Evolutionary conservation across 2,797 vertebrate species (phyloP), one percentile per base, ranked within the genome.

Genomic region (Tapirus indicus): DNA sequence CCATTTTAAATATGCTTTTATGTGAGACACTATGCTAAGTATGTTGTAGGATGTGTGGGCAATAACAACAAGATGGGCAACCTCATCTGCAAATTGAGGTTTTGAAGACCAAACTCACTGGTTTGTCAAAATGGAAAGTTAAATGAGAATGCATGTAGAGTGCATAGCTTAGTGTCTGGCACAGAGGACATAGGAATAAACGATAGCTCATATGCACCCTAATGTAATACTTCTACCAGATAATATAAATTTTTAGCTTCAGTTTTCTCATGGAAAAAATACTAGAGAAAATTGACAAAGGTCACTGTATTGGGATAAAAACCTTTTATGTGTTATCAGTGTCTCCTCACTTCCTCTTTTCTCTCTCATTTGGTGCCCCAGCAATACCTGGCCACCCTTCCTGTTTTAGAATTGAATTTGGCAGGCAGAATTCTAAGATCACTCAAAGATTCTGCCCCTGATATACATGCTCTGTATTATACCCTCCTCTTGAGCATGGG

Each of bases 1-100:
- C 27, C 56, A 62, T 25, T 75, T 90, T 94, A 96, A 79, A 92
- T 56, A 38, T 3, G 18, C 35, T 91, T 93, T 88, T 29, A 47
- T 32, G 29, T 91, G 52, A 78, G 49, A 41, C 18, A 32, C 27
- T 83, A 11, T 66, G n/a, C 23, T 82, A 62, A 68, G 7, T 79
- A 23, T 29, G 29, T 27, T 71, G 44, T 3, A 16, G 49, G n/a
- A 47, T 54, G 8, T 64, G 2, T 23, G 44, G 60, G n/a, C 20
- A 41, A 10, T 54, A 47, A 47, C 21, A 21, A 35, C 20, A 64
- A 62, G 17, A 14, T 92, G 23, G n/a, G 66, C n/a, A 58, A 20
- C 9, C 21, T 80, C 54, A 84, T 54, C 52, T 56, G 2, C 66
- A 87, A 78, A 95, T 72, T 90, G 25, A 71, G 2, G 20, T 38